phyloP scores from a whole-genome alignment of 2,797 vertebrate genomes.

The Lepus townsendii region DNA sequence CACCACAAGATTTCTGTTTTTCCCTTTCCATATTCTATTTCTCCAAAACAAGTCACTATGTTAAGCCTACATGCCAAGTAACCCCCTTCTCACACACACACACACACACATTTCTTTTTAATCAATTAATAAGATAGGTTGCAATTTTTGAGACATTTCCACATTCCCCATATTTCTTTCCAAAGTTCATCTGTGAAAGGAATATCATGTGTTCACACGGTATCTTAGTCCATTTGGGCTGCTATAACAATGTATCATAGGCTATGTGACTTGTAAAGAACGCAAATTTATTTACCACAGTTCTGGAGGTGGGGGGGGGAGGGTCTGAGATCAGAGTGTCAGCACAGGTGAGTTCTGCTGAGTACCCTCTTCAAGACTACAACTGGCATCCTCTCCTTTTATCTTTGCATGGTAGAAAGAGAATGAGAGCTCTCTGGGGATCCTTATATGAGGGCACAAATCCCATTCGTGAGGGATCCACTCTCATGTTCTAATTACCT shows the following conservation, averaged over 20 bases:
- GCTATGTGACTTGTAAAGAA: neutral
- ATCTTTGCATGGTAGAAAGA: neutral
- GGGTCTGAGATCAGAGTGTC: neutral
- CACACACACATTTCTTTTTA: neutral
- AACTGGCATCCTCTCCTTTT: neutral
- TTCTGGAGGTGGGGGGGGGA: neutral
- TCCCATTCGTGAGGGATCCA: neutral
- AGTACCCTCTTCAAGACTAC: neutral
- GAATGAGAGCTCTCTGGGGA: neutral
- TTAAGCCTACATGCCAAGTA: slow-evolving; percentile 6
- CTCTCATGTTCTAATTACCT: neutral
- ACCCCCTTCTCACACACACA: neutral
- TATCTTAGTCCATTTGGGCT: neutral
- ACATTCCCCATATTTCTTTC: neutral
- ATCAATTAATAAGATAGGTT: neutral
- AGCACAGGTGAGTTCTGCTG: neutral
- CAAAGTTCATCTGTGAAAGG: slow-evolving; percentile 26
- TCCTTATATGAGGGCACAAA: neutral
- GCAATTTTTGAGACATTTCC: neutral
- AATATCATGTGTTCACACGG: neutral
- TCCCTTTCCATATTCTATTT: neutral
- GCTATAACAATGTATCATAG: neutral
- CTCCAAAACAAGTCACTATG: neutral
- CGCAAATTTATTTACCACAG: neutral
- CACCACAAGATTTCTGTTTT: neutral